Evolutionary conservation across 2,888 invertebrate genomes (phyloP).

Genomic region (Apoda limacodes): DNA sequence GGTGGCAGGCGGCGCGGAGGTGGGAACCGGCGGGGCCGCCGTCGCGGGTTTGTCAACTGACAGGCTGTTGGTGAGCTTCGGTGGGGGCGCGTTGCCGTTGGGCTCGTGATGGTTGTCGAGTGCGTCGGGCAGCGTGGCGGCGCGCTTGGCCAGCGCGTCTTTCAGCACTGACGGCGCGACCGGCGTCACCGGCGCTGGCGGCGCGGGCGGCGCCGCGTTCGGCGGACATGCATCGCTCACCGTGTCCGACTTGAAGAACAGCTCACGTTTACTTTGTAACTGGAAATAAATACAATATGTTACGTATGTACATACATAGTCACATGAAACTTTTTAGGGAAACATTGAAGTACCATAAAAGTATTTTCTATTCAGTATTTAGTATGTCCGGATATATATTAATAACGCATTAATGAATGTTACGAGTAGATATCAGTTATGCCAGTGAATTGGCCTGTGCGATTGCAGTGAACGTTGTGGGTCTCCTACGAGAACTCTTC

Average conservation of each 20-base stretch:
- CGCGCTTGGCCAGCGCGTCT: slow-evolving; percentile 58
- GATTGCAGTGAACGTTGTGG: too few relatives aligned
- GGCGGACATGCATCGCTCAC: slow-evolving; percentile 64
- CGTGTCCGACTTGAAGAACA: slow-evolving; percentile 83
- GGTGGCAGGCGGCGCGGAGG: slow-evolving; percentile 35
- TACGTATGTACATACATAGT: slow-evolving; percentile 16
- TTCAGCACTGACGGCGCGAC: slow-evolving; percentile 60
- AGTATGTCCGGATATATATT: too few relatives aligned
- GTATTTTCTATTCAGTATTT: too few relatives aligned
- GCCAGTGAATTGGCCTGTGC: too few relatives aligned
- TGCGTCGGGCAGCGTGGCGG: slow-evolving; percentile 53
- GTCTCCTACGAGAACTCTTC: too few relatives aligned
- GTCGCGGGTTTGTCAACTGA: slow-evolving; percentile 52
- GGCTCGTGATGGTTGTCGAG: slow-evolving; percentile 62
- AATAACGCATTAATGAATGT: too few relatives aligned
- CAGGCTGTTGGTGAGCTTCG: slow-evolving; percentile 55
- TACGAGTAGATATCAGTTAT: too few relatives aligned
- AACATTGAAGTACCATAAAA: slow-evolving; percentile 1
- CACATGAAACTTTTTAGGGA: slow-evolving; percentile 1
- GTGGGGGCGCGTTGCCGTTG: slow-evolving; percentile 40
- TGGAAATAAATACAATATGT: slow-evolving; percentile 45
- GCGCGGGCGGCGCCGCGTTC: slow-evolving; percentile 42
- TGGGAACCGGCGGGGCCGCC: slow-evolving; percentile 58
- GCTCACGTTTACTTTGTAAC: slow-evolving; percentile 87
- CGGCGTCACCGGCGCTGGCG: slow-evolving; percentile 58